These are phyloP conservation scores for Rana temporaria DNA, from an alignment of 2,113 vertebrate species.

Conservation along the genomic window DNA sequence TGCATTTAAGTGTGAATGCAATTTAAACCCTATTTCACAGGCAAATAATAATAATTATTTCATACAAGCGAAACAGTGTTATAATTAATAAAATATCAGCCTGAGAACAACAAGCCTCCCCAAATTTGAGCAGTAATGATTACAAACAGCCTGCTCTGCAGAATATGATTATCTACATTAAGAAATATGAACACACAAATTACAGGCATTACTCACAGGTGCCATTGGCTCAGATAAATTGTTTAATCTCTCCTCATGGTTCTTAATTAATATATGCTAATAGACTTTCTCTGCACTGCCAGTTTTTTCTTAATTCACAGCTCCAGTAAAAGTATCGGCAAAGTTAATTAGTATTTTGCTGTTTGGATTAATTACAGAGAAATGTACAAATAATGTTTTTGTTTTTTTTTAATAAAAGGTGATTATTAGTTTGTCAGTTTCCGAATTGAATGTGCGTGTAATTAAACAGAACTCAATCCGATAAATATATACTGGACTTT, in stretches of 20 bases:
- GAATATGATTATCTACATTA: constrained; percentile 23
- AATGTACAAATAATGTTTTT: constrained; percentile 31
- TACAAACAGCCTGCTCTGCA: constrained; percentile 18
- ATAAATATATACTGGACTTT: too few relatives aligned
- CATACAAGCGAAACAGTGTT: not conserved
- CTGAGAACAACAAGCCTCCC: not conserved
- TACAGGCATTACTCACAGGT: constrained; percentile 45
- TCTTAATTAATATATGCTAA: constrained; percentile 51
- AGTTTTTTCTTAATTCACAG: not conserved
- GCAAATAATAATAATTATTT: too few relatives aligned
- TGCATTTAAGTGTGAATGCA: too few relatives aligned
- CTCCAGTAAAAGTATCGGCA: not conserved
- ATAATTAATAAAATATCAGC: not conserved
- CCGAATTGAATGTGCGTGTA: not conserved
- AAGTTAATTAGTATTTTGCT: constrained; percentile 45
- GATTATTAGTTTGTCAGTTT: constrained; percentile 16
- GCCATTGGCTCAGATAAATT: constrained; percentile 41
- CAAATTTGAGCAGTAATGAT: not conserved
- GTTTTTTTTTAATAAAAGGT: constrained; percentile 30
- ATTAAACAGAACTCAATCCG: too few relatives aligned
- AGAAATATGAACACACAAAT: constrained; percentile 40
- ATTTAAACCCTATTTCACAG: too few relatives aligned
- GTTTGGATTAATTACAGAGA: constrained; percentile 40
- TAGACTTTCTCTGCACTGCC: constrained; percentile 10
- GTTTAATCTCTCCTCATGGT: constrained; percentile 24